Conservation (phyloP, 2,888 invertebrate genomes). For the Cylloceria caligata region DNA sequence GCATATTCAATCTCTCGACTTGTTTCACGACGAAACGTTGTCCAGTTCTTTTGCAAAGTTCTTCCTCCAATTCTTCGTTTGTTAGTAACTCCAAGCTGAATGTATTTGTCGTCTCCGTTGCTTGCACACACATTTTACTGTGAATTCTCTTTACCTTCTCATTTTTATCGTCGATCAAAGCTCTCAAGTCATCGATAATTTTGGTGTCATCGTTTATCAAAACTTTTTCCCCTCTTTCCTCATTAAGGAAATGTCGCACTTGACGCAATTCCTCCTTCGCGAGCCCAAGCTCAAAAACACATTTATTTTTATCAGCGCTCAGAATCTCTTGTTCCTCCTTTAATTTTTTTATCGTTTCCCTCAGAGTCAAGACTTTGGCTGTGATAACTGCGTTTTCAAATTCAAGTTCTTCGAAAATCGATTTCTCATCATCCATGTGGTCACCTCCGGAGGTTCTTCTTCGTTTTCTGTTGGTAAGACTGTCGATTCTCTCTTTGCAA, state of each 20-base stretch:
- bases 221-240: slow-evolving; percentile 53
- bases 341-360: slow-evolving; percentile 71
- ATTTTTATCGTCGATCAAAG: slow-evolving; percentile 63
- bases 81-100: slow-evolving; percentile 34
- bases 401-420: slow-evolving; percentile 68
- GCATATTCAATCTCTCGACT: slow-evolving; percentile 40
- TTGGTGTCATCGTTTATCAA: slow-evolving; percentile 12
- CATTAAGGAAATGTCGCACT: slow-evolving; percentile 64
- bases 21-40: slow-evolving; percentile 32
- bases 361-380: slow-evolving; percentile 67
- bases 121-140: slow-evolving; percentile 12
- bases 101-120: slow-evolving; percentile 26
- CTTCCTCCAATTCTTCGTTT: slow-evolving; percentile 61
- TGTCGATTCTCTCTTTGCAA: slow-evolving; percentile 75
- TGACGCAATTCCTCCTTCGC: slow-evolving; percentile 71
- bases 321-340: slow-evolving; percentile 71
- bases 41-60: slow-evolving; percentile 55
- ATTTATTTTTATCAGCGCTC: slow-evolving; percentile 72
- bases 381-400: slow-evolving; percentile 70
- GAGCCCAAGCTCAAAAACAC: slow-evolving; percentile 70
- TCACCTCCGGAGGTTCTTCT: slow-evolving; percentile 71
- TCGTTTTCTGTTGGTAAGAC: slow-evolving; percentile 71
- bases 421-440: slow-evolving; percentile 60
- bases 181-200: slow-evolving; percentile 63
- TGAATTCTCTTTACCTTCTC: slow-evolving; percentile 53